These are phyloP conservation scores for Pterocles orientalis DNA, from an alignment of 2,113 vertebrate genomes.

Conservation along the genomic window DNA sequence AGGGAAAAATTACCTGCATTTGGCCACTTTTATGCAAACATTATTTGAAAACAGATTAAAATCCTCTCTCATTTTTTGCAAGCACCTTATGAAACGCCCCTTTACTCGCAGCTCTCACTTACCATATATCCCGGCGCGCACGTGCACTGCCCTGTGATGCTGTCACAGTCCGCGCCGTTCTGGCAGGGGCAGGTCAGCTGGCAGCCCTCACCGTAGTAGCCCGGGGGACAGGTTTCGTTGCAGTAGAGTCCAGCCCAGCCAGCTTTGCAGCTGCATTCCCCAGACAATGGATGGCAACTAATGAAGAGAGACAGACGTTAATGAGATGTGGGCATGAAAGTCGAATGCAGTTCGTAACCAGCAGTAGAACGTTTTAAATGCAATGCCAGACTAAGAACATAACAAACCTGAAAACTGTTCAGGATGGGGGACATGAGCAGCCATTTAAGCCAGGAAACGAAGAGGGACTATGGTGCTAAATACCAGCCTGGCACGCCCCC, in stretches of 20 bases:
- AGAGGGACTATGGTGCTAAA: not conserved
- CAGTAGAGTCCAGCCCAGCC: slow-evolving; percentile 96
- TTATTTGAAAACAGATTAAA: not conserved
- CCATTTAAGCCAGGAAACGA: not conserved
- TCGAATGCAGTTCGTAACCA: not conserved
- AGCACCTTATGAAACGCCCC: not conserved
- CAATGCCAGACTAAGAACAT: not conserved
- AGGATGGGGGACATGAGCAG: not conserved
- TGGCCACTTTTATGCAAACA: not conserved
- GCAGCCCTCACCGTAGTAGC: slow-evolving; percentile 89
- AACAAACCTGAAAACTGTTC: not conserved
- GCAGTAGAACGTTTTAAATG: not conserved
- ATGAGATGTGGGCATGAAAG: not conserved
- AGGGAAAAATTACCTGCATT: fast-evolving
- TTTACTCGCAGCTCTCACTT: not conserved
- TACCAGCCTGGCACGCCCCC: not conserved
- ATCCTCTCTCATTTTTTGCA: not conserved
- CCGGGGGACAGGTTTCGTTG: slow-evolving; percentile 91
- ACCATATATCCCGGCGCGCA: slow-evolving; percentile 94
- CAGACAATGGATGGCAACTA: slow-evolving; percentile 96
- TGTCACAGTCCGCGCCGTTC: slow-evolving; percentile 92
- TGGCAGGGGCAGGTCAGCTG: slow-evolving; percentile 85
- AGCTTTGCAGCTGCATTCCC: slow-evolving; percentile 90
- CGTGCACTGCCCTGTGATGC: slow-evolving; percentile 85
- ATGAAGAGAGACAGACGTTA: not conserved